Base-by-base conservation (phyloP, 2,797 vertebrate species). In the Lemur catta region DNA sequence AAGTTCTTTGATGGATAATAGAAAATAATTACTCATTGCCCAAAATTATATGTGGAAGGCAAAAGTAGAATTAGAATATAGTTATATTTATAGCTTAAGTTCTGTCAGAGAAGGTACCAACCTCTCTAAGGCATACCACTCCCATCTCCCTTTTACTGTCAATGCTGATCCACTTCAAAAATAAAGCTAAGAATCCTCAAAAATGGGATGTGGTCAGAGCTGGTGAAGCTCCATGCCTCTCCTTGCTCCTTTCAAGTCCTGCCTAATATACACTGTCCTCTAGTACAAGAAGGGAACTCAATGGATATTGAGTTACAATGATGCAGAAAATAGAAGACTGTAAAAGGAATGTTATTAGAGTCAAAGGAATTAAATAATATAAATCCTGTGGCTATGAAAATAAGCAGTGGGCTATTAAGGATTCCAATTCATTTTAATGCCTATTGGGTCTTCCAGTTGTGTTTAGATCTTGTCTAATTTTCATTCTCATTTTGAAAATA, bases 141-240 rank as follows among this genome's bases (percentile, higher is more conserved):
- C 15, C 46, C 10, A 75, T 41, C 20, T 48, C n/a, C 5, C 65
- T 57, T 76, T 74, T 55, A 30, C 43, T 33, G 84, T 76, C 35
- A 87, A 57, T 41, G 33, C 30, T 95, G 43, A 76, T 84, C 43
- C 46, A 43, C n/a, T 94, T 92, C 43, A 69, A 96, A 85, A 87
- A 92, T 38, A 92, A 84, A 80, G 24, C 30, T 55, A 57, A 80
- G 18, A 63, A 61, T 72, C 65, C 48, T n/a, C 1, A 55, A 80
- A 95, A 94, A 67, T 26, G 24, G 6, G 7, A 81, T 79, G 17
- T 80, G 28, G 38, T 90, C 59, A 88, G 63, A 90, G 12, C 35
- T 78, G 46, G 84, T 30, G 15, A 89, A 76, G 14, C 65, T 13
- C 24, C 10, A 3, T 43, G 28, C 22, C 20, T 67, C 57, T 71